A percentile compares a stretch with the other conserved stretches of the same genome.
Evolutionary conservation across 2,888 invertebrate species (phyloP).

Genomic region (Eristalis intricaria): DNA sequence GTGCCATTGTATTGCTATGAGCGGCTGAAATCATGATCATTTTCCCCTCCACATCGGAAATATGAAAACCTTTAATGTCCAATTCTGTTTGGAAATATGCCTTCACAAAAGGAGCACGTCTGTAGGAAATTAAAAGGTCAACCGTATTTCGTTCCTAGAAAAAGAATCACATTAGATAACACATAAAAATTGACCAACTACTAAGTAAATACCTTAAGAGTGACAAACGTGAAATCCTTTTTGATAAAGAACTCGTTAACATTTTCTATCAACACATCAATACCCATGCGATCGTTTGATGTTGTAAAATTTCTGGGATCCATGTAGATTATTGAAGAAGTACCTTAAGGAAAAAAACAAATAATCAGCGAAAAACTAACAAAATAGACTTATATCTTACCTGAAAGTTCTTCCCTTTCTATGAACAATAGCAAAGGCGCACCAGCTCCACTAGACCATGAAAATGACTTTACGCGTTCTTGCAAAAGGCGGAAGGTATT

Average conservation of each 20-base stretch:
- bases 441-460: constrained; percentile 85
- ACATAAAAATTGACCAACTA: too few species aligned
- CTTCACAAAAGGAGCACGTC: constrained; percentile 86
- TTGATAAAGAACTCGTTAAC: constrained; percentile 92
- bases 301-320: constrained; percentile 73
- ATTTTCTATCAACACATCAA: constrained; percentile 83
- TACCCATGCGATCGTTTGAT: constrained; percentile 61
- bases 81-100: constrained; percentile 89
- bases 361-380: not conserved
- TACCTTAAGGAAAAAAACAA: constrained; percentile 65
- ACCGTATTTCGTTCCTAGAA: constrained; percentile 80
- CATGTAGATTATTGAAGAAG: constrained; percentile 74
- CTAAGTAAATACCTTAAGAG: constrained; percentile 82
- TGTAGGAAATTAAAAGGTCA: constrained; percentile 89
- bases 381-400: constrained; percentile 73
- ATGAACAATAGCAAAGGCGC: constrained; percentile 84
- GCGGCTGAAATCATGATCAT: constrained; percentile 91
- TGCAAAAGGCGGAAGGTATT: constrained; percentile 87
- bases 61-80: constrained; percentile 85
- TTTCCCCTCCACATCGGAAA: constrained; percentile 91
- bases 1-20: constrained; percentile 87
- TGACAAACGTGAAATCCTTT: constrained; percentile 93
- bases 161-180: not conserved
- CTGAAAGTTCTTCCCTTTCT: constrained; percentile 87
- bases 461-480: constrained; percentile 89